A percentile compares a stretch with the other conserved stretches of the same genome.
phyloP scores from a whole-genome alignment of 2,113 vertebrate species.

The Archocentrus centrarchus region DNA sequence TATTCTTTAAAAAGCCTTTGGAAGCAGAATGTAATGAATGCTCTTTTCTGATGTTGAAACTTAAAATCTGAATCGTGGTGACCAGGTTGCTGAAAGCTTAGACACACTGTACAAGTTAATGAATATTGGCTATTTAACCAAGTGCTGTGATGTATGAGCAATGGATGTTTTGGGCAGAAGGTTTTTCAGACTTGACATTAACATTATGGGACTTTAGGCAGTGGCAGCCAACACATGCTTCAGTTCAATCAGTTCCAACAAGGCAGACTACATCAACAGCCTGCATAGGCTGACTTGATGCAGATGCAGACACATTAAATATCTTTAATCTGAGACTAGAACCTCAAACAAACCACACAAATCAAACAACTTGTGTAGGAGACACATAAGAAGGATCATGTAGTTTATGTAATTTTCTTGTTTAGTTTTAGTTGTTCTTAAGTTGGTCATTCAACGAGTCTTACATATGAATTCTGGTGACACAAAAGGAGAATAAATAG shows the following conservation, averaged over 20 bases:
- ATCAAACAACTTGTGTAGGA: fast-evolving
- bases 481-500: too few species aligned
- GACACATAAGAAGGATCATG: fast-evolving
- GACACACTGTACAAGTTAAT: too few species aligned
- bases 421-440: too few species aligned
- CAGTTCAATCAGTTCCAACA: neutral
- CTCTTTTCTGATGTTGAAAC: neutral
- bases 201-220: neutral
- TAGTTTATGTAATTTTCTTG: too few species aligned
- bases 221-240: neutral
- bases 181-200: neutral
- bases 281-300: fast-evolving
- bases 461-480: too few species aligned
- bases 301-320: neutral
- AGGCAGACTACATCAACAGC: neutral
- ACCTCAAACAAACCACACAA: neutral
- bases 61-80: neutral
- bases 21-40: neutral
- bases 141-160: neutral
- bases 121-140: too few species aligned
- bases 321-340: neutral
- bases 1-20: neutral
- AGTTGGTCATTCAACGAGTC: too few species aligned
- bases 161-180: neutral
- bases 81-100: neutral